Percentiles rank a stretch among this genome's conserved stretches.
Conservation (phyloP, 2,888 invertebrate genomes). For the Theretra japonica region DNA sequence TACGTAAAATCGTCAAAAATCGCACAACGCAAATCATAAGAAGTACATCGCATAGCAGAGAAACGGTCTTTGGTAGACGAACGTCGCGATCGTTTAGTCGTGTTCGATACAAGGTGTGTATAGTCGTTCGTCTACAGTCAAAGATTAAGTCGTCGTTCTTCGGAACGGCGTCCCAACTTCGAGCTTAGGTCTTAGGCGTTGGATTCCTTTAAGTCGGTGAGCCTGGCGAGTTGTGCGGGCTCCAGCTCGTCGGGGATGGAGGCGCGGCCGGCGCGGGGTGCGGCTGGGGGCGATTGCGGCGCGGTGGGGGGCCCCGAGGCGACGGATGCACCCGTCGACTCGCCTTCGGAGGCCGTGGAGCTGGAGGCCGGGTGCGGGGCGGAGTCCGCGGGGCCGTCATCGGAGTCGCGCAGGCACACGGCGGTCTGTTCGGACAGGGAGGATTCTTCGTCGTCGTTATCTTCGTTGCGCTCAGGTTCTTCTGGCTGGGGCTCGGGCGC, state of each 20-base stretch:
- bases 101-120: conserved; percentile 17
- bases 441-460: conserved; percentile 76
- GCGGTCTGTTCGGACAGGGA: conserved; percentile 80
- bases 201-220: conserved; percentile 95
- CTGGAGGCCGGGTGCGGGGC: conserved; percentile 86
- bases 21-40: conserved; percentile 30
- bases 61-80: conserved; percentile 56
- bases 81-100: conserved; percentile 29
- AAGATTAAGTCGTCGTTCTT: conserved; percentile 24
- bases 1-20: conserved; percentile 31
- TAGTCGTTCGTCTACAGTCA: conserved; percentile 28
- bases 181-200: conserved; percentile 87
- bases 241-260: conserved; percentile 95
- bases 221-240: conserved; percentile 93
- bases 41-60: conserved; percentile 47
- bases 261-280: conserved; percentile 90
- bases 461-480: conserved; percentile 53
- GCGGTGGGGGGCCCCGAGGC: conserved; percentile 83
- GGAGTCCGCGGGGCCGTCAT: conserved; percentile 84
- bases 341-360: conserved; percentile 88
- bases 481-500: conserved; percentile 57
- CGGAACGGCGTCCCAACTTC: neutral
- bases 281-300: conserved; percentile 86
- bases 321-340: conserved; percentile 86
- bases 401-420: conserved; percentile 74